phyloP scores from a whole-genome alignment of 1,140 invertebrate genomes.

The Gonioctena quinquepunctata region DNA sequence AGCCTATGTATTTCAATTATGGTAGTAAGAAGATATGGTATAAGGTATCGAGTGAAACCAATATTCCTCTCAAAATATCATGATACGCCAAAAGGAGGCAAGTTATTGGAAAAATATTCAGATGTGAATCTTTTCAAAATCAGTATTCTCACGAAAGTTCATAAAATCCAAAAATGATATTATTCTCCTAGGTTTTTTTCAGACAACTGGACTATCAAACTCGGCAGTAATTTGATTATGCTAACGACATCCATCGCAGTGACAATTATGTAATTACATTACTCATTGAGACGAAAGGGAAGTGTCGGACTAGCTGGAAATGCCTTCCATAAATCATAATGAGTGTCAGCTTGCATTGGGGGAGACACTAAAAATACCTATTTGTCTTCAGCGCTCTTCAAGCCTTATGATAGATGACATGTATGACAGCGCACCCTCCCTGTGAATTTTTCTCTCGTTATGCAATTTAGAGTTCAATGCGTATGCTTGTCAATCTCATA shows the following conservation, averaged over 20 bases:
- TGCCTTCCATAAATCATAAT: conserved; percentile 49
- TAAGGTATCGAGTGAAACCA: neutral
- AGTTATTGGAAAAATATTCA: no score
- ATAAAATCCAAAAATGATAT: no score
- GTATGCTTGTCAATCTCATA: neutral
- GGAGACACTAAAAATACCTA: conserved; percentile 42
- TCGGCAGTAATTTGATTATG: conserved; percentile 19
- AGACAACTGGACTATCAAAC: neutral
- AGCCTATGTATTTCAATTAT: neutral
- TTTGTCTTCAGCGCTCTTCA: conserved; percentile 42
- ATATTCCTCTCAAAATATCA: neutral
- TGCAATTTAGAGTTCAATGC: neutral
- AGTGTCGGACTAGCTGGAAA: conserved; percentile 35
- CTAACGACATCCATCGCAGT: conserved; percentile 46
- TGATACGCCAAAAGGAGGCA: no score
- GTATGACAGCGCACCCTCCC: neutral
- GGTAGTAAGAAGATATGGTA: neutral
- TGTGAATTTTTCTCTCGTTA: conserved; percentile 4
- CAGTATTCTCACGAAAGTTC: no score
- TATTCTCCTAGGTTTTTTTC: no score
- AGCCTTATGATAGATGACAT: conserved; percentile 44
- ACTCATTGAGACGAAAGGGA: conserved; percentile 50
- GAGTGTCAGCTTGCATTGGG: conserved; percentile 41
- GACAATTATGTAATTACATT: conserved; percentile 54
- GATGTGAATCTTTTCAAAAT: no score